Evolutionary conservation across 2,797 vertebrate species (phyloP).

Genomic region (Xenentodon cancila): DNA sequence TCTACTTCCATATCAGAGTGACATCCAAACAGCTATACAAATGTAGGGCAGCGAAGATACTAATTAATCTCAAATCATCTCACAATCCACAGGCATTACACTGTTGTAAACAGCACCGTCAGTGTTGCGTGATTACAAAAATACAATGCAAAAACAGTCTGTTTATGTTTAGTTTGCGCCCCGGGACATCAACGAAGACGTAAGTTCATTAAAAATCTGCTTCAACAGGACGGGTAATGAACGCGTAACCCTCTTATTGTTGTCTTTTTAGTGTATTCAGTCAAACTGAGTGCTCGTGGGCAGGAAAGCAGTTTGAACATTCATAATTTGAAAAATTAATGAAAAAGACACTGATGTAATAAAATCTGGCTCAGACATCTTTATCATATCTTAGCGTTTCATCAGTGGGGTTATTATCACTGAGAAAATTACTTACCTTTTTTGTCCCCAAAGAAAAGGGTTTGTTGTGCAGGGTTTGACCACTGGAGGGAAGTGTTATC

Average conservation of each 20-base stretch:
- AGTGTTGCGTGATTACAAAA: conserved; percentile 66
- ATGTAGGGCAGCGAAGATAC: conserved; percentile 70
- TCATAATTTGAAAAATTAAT: conserved; percentile 40
- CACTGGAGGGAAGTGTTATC: conserved; percentile 99
- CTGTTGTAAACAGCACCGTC: conserved; percentile 67
- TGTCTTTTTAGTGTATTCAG: conserved; percentile 21
- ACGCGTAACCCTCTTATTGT: conserved; percentile 38
- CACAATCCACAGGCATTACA: conserved; percentile 65
- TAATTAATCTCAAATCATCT: conserved; percentile 73
- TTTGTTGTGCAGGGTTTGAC: conserved; percentile 99
- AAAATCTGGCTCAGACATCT: conserved; percentile 49
- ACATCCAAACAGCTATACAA: conserved; percentile 64
- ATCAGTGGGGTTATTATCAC: conserved; percentile 38
- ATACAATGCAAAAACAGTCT: conserved; percentile 54
- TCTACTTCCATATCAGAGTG: conserved; percentile 51
- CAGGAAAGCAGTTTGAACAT: conserved; percentile 28
- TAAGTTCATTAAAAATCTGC: conserved; percentile 59
- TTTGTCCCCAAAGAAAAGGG: conserved; percentile 98
- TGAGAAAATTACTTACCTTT: conserved; percentile 88
- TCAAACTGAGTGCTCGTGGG: conserved; percentile 34
- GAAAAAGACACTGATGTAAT: conserved; percentile 39
- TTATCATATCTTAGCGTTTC: conserved; percentile 47
- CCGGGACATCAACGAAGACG: conserved; percentile 48
- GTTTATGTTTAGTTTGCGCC: conserved; percentile 50
- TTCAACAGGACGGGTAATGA: conserved; percentile 33